Evolutionary conservation across 2,888 invertebrate genomes (phyloP), one percentile per base, ranked within the genome.

Genomic region (Taenaris catops): DNA sequence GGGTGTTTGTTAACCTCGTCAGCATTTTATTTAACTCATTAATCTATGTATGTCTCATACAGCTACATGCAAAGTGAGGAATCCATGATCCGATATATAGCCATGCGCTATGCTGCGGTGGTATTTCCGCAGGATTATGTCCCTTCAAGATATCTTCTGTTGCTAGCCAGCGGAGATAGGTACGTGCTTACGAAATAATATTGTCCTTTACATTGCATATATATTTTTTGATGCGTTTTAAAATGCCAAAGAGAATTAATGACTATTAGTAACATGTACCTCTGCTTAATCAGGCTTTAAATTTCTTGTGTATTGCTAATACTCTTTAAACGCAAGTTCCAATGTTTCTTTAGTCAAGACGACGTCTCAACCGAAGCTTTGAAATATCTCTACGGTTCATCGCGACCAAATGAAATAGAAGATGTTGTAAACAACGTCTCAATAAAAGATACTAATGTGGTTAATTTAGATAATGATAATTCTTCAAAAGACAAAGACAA

Each of bases 121-220:
- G 93, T 96, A 47, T 97, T 96, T 71, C 94, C 95, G 0, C 88
- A 91, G 16, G 90, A 94, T 56, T 94, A 95, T 67, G 91, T 94
- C 0, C 93, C 95, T 0, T 94, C 96, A 0, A 89, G 95, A 56
- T 96, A 94, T 64, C 80, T 96, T 4, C 74, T 97, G 33, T 81
- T 97, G 8, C 69, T 96, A 34, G 95, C 96, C 16, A 93, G 93
- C 48, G 96, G 96, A 24, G 96, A 97, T 63, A 89, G 88, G 94
- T 95, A 69, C 88, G 73, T n/a, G 14, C 4, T n/a, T n/a, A n/a
- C n/a, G n/a, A n/a, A n/a, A n/a, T n/a, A n/a, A n/a, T n/a, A n/a
- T n/a, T n/a, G n/a, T n/a, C n/a, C n/a, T n/a, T n/a, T n/a, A n/a
- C n/a, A n/a, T n/a, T n/a, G n/a, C n/a, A n/a, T n/a, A n/a, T n/a